Conservation (phyloP, 2,888 invertebrate genomes). For the Macrostomum cliftonense region DNA sequence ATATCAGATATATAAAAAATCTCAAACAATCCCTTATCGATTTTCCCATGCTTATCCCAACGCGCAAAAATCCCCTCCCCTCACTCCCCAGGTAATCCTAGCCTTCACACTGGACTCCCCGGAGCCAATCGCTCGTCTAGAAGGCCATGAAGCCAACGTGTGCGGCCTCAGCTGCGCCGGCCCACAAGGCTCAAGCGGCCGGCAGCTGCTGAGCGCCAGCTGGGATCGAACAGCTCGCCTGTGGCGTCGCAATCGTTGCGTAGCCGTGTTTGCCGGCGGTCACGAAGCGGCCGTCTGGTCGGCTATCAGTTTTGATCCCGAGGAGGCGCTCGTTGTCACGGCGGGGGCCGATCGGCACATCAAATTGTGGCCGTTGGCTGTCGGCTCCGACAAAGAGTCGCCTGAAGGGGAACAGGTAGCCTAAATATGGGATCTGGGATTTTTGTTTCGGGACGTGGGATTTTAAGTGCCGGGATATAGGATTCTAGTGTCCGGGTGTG, state of each 20-base stretch:
- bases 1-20: too few species aligned
- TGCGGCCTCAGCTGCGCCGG: too few species aligned
- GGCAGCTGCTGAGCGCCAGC: constrained; percentile 59
- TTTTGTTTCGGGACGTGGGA: too few species aligned
- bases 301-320: constrained; percentile 35
- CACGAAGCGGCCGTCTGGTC: constrained; percentile 66
- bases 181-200: constrained; percentile 16
- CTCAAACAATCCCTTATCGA: too few species aligned
- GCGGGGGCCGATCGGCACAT: constrained; percentile 82
- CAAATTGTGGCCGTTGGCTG: constrained; percentile 50
- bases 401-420: too few species aligned
- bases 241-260: constrained; percentile 49
- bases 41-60: too few species aligned
- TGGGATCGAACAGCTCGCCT: constrained; percentile 76
- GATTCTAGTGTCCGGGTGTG: too few species aligned
- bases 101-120: constrained; percentile 55
- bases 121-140: constrained; percentile 49
- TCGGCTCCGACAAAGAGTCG: constrained; percentile 19
- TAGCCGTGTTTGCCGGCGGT: constrained; percentile 42
- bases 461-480: too few species aligned
- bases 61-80: too few species aligned
- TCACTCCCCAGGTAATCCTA: constrained; percentile 43
- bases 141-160: constrained; percentile 52
- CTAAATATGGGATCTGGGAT: too few species aligned
- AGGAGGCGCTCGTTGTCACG: constrained; percentile 47